Base-by-base conservation (phyloP, 1,140 invertebrate species). In the Hylaeus volcanicus region DNA sequence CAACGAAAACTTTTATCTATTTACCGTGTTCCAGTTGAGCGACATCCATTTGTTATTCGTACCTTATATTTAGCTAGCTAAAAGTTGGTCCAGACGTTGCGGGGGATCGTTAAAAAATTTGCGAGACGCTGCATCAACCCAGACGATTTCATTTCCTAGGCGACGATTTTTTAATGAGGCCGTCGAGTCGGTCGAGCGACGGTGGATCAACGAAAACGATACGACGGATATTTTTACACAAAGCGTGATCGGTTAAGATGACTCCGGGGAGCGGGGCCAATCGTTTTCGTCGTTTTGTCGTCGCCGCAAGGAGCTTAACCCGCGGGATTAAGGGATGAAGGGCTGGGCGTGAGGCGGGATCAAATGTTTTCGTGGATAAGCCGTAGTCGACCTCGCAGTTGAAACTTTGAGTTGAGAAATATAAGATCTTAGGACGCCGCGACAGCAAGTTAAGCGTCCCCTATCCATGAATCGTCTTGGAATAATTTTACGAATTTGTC, bases 291-390 rank as follows among this genome's bases (percentile, higher is more conserved):
- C 74, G 72, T 86, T 86, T 86, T 83, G 80, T 86, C 75, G 80
- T 60, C 75, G 79, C 84, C 84, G 84, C 84, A 76, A 86, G 84
- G 53, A 80, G 85, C 85, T 86, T 86, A 86, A 83, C 80, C 73
- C 75, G 58, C 58, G 60, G 84, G 85, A 86, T 86, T 86, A 86
- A 83, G 58, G 80, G 80, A 86, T 86, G 80, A 86, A 79, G 63
- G 73, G 45, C 51, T 72, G 74, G 68, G 63, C 75, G 75, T 60
- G 80, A 76, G 80, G 76, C 80, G 58, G 85, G 80, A 86, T 86
- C 85, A 86, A 86, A 86, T 66, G 75, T 86, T 86, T 86, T 76
- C 80, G 39, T 55, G 84, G 75, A 86, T 86, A 86, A 86, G 75
- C 85, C 70, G 80, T 9, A 60, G 51, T 26, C 74, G 51, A 77